Percentiles rank a stretch among this genome's conserved stretches.
Evolutionary conservation across 2,888 invertebrate genomes (phyloP).

Genomic region (Nyleta sp.): DNA sequence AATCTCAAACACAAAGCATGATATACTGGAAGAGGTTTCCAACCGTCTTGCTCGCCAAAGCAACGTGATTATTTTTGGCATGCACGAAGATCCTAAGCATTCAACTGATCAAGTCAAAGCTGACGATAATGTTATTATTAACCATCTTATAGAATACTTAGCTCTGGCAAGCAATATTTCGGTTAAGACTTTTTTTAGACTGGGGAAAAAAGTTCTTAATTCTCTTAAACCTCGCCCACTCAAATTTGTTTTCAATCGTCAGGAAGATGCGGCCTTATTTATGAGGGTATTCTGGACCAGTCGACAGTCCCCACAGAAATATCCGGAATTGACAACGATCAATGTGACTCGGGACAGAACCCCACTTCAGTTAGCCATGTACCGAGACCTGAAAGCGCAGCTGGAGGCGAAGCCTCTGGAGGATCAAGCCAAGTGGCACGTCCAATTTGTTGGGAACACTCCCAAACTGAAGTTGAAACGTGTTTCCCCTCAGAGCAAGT

Average conservation of each 20-base stretch:
- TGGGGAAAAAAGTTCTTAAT: background rate
- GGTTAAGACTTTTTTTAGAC: background rate
- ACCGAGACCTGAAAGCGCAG: background rate
- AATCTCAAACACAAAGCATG: too few relatives aligned
- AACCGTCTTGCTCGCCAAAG: too few relatives aligned
- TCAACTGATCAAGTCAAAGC: too few relatives aligned
- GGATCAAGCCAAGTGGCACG: background rate
- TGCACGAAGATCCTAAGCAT: too few relatives aligned
- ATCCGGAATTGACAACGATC: background rate
- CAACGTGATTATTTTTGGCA: too few relatives aligned
- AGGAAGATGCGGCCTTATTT: background rate
- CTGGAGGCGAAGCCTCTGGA: background rate
- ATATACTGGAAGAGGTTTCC: too few relatives aligned
- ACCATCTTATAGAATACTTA: too few relatives aligned
- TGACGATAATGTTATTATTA: too few relatives aligned
- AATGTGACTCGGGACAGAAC: background rate
- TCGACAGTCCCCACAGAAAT: background rate
- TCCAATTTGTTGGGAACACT: background rate
- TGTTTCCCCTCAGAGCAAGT: background rate
- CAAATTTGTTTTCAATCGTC: slow-evolving; percentile 4
- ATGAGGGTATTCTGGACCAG: background rate
- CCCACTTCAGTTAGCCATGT: background rate
- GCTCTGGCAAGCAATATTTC: too few relatives aligned
- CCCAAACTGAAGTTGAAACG: background rate
- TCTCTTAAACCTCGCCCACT: background rate